These are phyloP conservation scores for Drosophila santomea DNA, from an alignment of 1,140 invertebrate genomes.

Conservation along the genomic window DNA sequence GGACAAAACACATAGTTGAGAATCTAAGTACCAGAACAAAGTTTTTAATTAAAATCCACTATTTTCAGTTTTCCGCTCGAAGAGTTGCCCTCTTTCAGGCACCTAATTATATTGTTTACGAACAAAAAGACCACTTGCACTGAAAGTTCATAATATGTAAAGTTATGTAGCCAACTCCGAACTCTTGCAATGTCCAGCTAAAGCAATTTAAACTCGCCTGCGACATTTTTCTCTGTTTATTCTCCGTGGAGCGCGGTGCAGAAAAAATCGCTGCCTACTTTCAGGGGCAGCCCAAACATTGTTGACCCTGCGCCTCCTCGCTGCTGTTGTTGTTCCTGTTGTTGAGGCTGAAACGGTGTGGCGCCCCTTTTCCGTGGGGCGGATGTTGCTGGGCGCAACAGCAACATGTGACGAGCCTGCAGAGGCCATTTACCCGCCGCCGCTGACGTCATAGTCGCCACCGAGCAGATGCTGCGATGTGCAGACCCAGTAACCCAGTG, in stretches of 20 bases:
- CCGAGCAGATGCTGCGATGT: constrained; percentile 9
- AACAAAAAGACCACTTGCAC: neutral
- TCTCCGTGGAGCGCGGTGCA: too few species aligned
- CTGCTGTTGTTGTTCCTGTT: neutral
- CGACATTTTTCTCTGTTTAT: neutral
- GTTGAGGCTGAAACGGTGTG: neutral
- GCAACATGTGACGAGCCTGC: constrained; percentile 75
- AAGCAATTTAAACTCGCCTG: constrained; percentile 4
- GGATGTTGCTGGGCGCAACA: constrained; percentile 39
- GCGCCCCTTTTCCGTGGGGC: constrained; percentile 1
- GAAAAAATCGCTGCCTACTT: constrained; percentile 43
- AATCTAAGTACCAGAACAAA: neutral
- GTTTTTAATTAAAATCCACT: neutral
- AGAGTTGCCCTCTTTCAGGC: neutral
- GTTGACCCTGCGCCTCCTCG: constrained; percentile 23
- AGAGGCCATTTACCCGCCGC: constrained; percentile 80
- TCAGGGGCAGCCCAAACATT: constrained; percentile 54
- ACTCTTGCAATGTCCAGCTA: neutral
- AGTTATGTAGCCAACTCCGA: neutral
- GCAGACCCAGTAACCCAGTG: constrained; percentile 66
- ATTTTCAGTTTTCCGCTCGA: neutral
- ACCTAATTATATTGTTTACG: neutral
- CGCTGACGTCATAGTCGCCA: constrained; percentile 75
- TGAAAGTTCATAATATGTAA: neutral
- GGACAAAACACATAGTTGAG: too few species aligned